phyloP scores from a whole-genome alignment of 2,888 invertebrate genomes.

The Exephanes ischioxanthus region DNA sequence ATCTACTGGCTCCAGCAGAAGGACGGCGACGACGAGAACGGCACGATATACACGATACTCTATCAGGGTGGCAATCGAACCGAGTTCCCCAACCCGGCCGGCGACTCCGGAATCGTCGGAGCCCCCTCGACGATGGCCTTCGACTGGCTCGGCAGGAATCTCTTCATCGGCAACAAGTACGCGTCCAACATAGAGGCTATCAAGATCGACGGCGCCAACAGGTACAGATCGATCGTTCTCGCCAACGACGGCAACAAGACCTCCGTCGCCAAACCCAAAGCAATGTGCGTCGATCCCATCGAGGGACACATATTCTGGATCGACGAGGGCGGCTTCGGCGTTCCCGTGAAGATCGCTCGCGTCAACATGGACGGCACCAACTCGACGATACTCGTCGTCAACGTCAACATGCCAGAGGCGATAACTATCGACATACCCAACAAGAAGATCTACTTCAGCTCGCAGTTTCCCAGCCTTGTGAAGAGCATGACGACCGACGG shows the following conservation, averaged over 20 bases:
- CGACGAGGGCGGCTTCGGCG: conserved; percentile 96
- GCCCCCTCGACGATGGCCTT: conserved; percentile 96
- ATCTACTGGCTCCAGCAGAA: conserved; percentile 95
- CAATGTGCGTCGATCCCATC: conserved; percentile 96
- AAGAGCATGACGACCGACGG: conserved; percentile 91
- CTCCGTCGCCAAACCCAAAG: conserved; percentile 95
- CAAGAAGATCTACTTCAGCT: conserved; percentile 95
- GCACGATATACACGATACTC: conserved; percentile 94
- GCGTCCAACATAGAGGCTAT: conserved; percentile 97
- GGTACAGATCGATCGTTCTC: conserved; percentile 93
- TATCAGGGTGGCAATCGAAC: conserved; percentile 94
- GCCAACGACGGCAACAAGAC: conserved; percentile 95
- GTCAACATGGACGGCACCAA: conserved; percentile 97
- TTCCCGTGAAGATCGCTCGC: conserved; percentile 94
- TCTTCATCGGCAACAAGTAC: conserved; percentile 95
- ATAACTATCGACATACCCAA: conserved; percentile 94
- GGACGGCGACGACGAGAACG: conserved; percentile 91
- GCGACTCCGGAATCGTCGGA: conserved; percentile 94
- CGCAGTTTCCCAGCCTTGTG: conserved; percentile 90
- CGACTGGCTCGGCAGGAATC: conserved; percentile 98
- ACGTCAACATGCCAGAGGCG: conserved; percentile 92
- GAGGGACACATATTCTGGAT: conserved; percentile 97
- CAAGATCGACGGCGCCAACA: conserved; percentile 93
- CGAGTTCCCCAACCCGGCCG: conserved; percentile 89
- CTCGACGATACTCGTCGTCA: conserved; percentile 90